phyloP scores from a whole-genome alignment of 2,113 vertebrate species.

The Pheucticus melanocephalus region DNA sequence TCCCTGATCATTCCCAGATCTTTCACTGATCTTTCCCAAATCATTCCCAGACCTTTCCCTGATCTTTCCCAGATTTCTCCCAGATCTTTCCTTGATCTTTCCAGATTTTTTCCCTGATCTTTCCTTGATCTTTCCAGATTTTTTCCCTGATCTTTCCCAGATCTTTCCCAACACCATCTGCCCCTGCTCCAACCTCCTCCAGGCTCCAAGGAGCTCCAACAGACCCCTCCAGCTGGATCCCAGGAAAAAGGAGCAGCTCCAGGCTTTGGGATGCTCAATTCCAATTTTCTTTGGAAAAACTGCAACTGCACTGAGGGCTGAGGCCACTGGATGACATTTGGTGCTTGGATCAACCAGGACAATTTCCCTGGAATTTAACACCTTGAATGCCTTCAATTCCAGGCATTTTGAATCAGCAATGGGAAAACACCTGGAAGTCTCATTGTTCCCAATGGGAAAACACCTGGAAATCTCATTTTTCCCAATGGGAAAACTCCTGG shows the following conservation, averaged over 20 bases:
- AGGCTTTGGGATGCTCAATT: not conserved
- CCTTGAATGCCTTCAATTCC: not conserved
- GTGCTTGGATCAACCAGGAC: not conserved
- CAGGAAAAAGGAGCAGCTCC: not conserved
- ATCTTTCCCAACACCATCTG: rapidly evolving
- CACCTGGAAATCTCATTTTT: rapidly evolving
- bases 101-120: not conserved
- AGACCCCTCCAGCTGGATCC: rapidly evolving
- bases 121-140: no score
- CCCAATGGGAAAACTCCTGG: not conserved
- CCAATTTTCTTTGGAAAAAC: not conserved
- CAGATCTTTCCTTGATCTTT: no score
- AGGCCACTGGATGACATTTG: rapidly evolving
- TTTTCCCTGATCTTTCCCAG: not conserved
- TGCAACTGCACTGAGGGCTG: rapidly evolving
- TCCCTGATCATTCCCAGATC: no score
- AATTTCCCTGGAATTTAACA: not conserved
- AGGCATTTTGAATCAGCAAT: not conserved
- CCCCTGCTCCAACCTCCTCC: not conserved
- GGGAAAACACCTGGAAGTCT: rapidly evolving
- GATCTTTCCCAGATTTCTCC: not conserved
- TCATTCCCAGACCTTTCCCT: not conserved
- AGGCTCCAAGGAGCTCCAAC: not conserved
- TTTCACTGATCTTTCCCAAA: no score
- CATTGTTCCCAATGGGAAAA: not conserved